Percentiles rank a stretch among this genome's conserved stretches.
These are phyloP conservation scores for Corythornis cristatus DNA, from an alignment of 2,113 vertebrate genomes.

Conservation along the genomic window DNA sequence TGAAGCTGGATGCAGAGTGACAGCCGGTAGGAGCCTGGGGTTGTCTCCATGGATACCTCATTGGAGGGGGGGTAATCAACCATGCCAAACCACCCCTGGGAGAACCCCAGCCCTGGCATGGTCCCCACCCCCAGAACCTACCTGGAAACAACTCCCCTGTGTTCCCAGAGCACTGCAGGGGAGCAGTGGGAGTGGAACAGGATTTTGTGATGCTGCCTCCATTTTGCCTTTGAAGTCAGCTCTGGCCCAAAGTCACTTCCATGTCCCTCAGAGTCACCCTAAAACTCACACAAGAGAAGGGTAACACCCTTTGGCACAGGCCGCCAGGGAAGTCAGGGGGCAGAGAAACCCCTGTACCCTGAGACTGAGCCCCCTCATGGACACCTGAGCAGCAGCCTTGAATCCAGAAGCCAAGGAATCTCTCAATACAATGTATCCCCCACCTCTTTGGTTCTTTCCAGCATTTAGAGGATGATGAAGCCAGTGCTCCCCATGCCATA, in stretches of 20 bases:
- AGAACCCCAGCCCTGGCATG: accelerated
- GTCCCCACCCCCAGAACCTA: accelerated
- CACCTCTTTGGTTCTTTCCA: accelerated
- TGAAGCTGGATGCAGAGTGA: not conserved
- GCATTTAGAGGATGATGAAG: not conserved
- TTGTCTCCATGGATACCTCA: accelerated
- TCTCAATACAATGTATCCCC: not conserved
- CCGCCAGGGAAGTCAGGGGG: not conserved
- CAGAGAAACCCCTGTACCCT: not conserved
- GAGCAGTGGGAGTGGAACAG: not conserved
- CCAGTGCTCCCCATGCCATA: accelerated
- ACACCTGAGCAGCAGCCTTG: not conserved
- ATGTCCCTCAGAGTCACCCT: not conserved
- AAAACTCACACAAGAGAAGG: not conserved
- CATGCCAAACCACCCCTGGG: not conserved
- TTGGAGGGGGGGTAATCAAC: not conserved
- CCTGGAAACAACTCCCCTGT: not conserved
- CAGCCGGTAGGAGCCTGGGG: not conserved
- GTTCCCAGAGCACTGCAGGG: not conserved
- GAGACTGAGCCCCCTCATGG: not conserved
- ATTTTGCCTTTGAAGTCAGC: not conserved
- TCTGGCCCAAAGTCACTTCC: not conserved
- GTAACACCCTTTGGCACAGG: not conserved
- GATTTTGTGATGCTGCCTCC: not conserved
- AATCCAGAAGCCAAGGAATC: not conserved